Conservation (phyloP, 2,113 vertebrate genomes). For the Semicossyphus pulcher region DNA sequence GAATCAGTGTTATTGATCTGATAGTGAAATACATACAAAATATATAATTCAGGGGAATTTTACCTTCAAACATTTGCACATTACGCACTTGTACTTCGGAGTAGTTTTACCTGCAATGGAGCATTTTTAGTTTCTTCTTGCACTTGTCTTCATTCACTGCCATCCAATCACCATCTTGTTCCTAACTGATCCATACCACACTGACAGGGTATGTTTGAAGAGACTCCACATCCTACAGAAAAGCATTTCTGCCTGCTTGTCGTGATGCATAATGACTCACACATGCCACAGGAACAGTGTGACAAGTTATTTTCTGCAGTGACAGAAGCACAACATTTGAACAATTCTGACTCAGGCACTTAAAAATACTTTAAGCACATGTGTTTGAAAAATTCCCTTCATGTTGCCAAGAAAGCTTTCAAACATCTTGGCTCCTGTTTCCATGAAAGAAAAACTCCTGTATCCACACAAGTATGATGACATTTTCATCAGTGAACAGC, state of each 20-base stretch:
- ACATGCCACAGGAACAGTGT: neutral
- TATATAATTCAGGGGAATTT: too few relatives aligned
- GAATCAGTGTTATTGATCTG: too few relatives aligned
- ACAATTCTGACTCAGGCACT: neutral
- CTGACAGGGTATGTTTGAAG: neutral
- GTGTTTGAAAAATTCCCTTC: neutral
- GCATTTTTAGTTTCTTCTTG: too few relatives aligned
- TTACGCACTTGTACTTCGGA: too few relatives aligned
- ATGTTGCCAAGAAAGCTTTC: neutral
- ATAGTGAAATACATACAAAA: too few relatives aligned
- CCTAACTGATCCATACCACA: neutral
- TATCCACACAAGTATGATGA: neutral
- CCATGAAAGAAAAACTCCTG: neutral
- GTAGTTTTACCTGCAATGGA: too few relatives aligned
- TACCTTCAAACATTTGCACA: too few relatives aligned
- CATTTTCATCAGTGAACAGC: neutral
- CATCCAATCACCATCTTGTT: too few relatives aligned
- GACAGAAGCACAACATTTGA: neutral
- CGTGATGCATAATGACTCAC: neutral
- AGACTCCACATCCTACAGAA: neutral
- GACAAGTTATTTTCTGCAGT: constrained; percentile 18
- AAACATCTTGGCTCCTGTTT: neutral
- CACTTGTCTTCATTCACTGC: too few relatives aligned
- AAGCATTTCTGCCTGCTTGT: neutral
- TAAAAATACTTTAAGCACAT: neutral